A percentile compares a stretch with the other conserved stretches of the same genome.
phyloP scores from a whole-genome alignment of 2,888 invertebrate genomes.

The Luperina testacea region DNA sequence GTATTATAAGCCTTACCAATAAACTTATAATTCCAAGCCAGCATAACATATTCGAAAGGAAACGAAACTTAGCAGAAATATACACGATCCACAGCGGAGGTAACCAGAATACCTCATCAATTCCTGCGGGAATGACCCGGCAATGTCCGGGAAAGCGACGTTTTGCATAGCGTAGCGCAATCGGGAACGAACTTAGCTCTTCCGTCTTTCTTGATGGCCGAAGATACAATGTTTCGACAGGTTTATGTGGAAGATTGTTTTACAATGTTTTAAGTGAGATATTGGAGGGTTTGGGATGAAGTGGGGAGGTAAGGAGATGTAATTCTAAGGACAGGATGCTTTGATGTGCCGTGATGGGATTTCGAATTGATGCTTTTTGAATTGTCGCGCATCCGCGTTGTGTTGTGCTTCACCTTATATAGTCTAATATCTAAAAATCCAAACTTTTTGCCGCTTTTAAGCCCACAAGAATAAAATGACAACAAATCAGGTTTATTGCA shows the following conservation, averaged over 20 bases:
- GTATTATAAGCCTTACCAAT: not conserved
- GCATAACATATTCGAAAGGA: constrained; percentile 53
- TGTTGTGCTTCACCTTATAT: not conserved
- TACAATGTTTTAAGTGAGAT: constrained; percentile 59
- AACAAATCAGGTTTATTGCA: not conserved
- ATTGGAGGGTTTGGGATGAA: constrained; percentile 26
- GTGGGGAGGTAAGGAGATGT: constrained; percentile 17
- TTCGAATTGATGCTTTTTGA: not conserved
- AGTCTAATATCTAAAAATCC: not conserved
- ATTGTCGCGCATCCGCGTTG: too few species aligned
- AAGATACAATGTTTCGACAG: constrained; percentile 57
- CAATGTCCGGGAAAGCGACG: constrained; percentile 65
- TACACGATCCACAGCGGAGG: constrained; percentile 54
- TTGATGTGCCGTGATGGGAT: not conserved
- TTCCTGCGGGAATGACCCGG: constrained; percentile 63
- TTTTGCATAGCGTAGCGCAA: constrained; percentile 66
- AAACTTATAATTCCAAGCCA: constrained; percentile 29
- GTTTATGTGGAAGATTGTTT: constrained; percentile 53
- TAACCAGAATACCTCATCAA: constrained; percentile 65
- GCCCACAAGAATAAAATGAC: not conserved
- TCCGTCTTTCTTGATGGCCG: constrained; percentile 62
- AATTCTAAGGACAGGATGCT: constrained; percentile 4
- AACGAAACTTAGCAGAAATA: constrained; percentile 52
- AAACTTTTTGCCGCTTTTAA: not conserved
- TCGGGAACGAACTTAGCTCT: constrained; percentile 61